A percentile compares a stretch with the other conserved stretches of the same genome.
These are phyloP conservation scores for Toxotes chatareus DNA, from an alignment of 2,113 vertebrate species.

Conservation along the genomic window DNA sequence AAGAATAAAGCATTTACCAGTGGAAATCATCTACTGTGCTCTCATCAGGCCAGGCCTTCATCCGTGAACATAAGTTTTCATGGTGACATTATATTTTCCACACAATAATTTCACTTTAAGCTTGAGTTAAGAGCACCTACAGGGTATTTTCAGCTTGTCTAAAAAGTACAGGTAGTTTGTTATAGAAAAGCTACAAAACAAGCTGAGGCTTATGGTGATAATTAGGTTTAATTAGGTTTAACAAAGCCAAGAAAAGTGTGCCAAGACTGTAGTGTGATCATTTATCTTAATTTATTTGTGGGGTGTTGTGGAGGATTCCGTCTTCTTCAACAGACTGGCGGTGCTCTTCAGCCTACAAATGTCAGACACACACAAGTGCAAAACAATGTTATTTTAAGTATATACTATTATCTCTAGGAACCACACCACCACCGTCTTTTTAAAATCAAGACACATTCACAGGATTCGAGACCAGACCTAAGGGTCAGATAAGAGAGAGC, in stretches of 20 bases:
- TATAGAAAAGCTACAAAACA: not conserved
- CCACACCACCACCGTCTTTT: too few relatives aligned
- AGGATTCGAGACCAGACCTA: not conserved
- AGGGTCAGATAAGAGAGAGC: too few relatives aligned
- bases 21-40: not conserved
- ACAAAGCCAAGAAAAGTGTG: not conserved
- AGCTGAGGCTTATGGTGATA: not conserved
- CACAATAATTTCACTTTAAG: not conserved
- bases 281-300: not conserved
- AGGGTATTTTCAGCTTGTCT: not conserved
- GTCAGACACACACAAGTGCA: not conserved
- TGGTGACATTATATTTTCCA: not conserved
- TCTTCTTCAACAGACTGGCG: conserved; percentile 87
- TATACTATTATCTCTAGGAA: not conserved
- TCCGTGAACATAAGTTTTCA: not conserved
- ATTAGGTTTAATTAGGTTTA: not conserved
- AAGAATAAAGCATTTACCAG: not conserved
- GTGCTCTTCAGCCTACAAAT: conserved; percentile 90
- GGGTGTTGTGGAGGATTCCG: conserved; percentile 49
- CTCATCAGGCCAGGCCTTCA: not conserved
- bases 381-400: not conserved
- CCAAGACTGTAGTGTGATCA: not conserved
- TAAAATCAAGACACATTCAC: not conserved
- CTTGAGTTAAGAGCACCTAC: not conserved
- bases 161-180: not conserved